Conservation (phyloP, 2,888 invertebrate genomes). For the Megalurothrips usitatus region DNA sequence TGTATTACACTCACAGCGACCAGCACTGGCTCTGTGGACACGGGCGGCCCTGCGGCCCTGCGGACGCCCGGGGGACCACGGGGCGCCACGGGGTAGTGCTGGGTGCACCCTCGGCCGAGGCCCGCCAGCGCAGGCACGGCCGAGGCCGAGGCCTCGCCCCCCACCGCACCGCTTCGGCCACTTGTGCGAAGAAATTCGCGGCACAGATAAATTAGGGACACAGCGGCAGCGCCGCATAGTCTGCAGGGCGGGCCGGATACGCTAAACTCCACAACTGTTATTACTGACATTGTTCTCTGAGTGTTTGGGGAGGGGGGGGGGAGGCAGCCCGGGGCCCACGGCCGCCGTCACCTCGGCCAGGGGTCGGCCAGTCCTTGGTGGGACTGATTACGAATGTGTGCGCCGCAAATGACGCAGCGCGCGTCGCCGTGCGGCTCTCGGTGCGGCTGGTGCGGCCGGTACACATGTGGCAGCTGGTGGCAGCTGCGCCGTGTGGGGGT, state of each 20-base stretch:
- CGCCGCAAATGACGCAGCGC: no score
- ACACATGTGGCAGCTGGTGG: no score
- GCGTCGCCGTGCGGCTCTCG: no score
- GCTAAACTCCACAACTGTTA: not conserved
- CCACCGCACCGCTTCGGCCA: not conserved
- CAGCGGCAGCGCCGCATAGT: not conserved
- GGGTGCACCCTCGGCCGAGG: not conserved
- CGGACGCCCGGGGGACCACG: no score
- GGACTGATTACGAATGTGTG: no score
- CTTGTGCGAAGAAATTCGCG: not conserved
- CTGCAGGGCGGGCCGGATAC: not conserved
- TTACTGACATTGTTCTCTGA: slow-evolving; percentile 1
- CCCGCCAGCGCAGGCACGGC: not conserved
- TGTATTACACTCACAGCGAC: not conserved
- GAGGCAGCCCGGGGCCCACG: no score
- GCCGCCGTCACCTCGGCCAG: no score
- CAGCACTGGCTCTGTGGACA: not conserved
- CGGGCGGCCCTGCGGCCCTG: no score
- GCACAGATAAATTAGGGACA: not conserved
- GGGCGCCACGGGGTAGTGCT: no score
- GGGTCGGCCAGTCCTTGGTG: no score
- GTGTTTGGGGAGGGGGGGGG: not conserved
- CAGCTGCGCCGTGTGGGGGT: no score
- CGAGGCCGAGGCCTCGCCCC: not conserved
- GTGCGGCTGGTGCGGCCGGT: no score